Base-by-base conservation (phyloP, 2,888 invertebrate species). In the Norana najaformis region DNA sequence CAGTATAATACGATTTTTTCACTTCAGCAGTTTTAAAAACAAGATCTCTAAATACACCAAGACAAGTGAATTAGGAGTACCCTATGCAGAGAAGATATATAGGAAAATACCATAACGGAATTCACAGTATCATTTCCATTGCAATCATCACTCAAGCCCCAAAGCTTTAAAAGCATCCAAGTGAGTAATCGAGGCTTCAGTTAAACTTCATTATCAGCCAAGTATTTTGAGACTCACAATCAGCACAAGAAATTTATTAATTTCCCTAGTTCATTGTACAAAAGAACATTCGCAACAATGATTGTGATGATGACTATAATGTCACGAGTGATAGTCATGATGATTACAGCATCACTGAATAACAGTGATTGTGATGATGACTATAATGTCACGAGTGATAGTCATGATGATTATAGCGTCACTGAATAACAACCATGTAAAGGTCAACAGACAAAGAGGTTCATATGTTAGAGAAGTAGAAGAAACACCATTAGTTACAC, bases 401-500 rank as follows among this genome's bases (percentile, higher is more conserved):
- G n/a, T 69, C 69, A 69, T n/a, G 8, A 69, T 16, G 69, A n/a
- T 69, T 13, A 69, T 69, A 69, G 30, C 16, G n/a, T 41, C 30
- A 69, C 16, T 30, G 8, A 69, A 69, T 30, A 30, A 85, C 85
- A 36, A n/a, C 36, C 6, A 37, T 85, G 85, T n/a, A 37, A 18
- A 85, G 85, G 85, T 36, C 23, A 36, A 23, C 36, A 85, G 36
- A 14, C 5, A 85, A 85, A 85, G 37, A 36, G 36, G 85, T 37
- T 69, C 30, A 69, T 11, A 69, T 36, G 85, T 34, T 37, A 13
- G 36, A 85, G 85, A 35, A 85, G 37, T 35, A 37, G 85, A 85
- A 85, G 85, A 85, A 36, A 85, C 85, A 85, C 85, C 85, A 16
- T 35, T 14, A n/a, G 85, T 35, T 23, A 85, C 85, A 85, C 20